These are phyloP conservation scores for Plodia interpunctella DNA, from an alignment of 1,140 invertebrate genomes.

Conservation along the genomic window DNA sequence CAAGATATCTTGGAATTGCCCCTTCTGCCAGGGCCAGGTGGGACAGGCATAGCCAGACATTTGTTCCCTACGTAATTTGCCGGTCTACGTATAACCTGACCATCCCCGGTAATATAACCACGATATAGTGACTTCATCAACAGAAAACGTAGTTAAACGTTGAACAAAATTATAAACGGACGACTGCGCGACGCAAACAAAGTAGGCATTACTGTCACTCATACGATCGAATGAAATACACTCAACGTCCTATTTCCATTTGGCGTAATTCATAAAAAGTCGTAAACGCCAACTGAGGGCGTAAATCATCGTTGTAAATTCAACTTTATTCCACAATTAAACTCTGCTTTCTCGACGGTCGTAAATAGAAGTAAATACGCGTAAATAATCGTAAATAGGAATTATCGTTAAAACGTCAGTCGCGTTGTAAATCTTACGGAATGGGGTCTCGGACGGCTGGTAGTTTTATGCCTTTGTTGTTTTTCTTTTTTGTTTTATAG, in stretches of 20 bases:
- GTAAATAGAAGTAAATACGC: conserved; percentile 67
- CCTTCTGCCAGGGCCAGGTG: too few species aligned
- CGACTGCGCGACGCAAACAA: neutral
- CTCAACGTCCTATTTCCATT: conserved; percentile 24
- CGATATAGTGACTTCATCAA: too few species aligned
- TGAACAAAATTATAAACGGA: neutral
- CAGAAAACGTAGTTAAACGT: too few species aligned
- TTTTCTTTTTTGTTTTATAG: neutral
- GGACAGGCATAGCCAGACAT: too few species aligned
- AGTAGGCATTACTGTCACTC: neutral
- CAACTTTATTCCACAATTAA: conserved; percentile 77
- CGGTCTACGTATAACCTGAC: too few species aligned
- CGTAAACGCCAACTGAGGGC: conserved; percentile 34
- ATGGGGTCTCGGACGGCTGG: conserved; percentile 29
- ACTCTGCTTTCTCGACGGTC: conserved; percentile 66
- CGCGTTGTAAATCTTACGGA: conserved; percentile 57
- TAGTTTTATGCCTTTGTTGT: neutral
- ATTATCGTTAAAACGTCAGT: conserved; percentile 76
- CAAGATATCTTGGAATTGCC: too few species aligned
- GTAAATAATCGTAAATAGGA: conserved; percentile 71
- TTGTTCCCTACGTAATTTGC: too few species aligned
- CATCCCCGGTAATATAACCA: too few species aligned
- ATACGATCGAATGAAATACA: conserved; percentile 4
- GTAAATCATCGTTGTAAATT: conserved; percentile 72
- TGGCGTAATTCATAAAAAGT: conserved; percentile 42